A percentile compares a stretch with the other conserved stretches of the same genome.
Evolutionary conservation across 2,888 invertebrate genomes (phyloP).

Genomic region (Synergus itoensis): DNA sequence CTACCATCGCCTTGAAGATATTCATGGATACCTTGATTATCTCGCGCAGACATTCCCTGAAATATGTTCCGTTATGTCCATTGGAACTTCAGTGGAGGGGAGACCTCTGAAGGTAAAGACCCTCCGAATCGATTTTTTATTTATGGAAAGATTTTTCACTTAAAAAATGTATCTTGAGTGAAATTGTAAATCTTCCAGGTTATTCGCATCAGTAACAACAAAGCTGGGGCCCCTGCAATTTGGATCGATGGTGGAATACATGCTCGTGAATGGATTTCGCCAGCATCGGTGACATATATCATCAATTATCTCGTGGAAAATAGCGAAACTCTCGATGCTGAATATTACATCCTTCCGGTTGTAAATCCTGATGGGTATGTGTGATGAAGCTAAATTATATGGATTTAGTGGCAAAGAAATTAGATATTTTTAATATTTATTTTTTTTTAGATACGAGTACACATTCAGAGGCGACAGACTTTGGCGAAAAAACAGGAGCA

Average conservation of each 20-base stretch:
- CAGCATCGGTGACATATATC: conserved; percentile 88
- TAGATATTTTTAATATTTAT: conserved; percentile 15
- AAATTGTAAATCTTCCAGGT: conserved; percentile 58
- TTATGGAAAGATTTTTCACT: background rate
- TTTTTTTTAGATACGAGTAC: conserved; percentile 88
- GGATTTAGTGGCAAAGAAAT: background rate
- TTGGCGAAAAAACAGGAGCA: conserved; percentile 89
- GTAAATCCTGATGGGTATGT: conserved; percentile 87
- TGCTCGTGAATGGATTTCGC: conserved; percentile 94
- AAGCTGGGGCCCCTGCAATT: conserved; percentile 81
- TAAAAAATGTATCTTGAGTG: background rate
- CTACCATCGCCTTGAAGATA: conserved; percentile 85
- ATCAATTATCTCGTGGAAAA: conserved; percentile 86
- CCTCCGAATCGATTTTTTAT: background rate
- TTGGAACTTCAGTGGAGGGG: conserved; percentile 88
- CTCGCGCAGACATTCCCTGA: conserved; percentile 86
- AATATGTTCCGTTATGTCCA: conserved; percentile 85
- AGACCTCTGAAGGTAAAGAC: conserved; percentile 82
- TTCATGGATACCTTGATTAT: conserved; percentile 86
- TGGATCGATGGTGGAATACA: conserved; percentile 92
- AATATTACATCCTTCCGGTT: conserved; percentile 85
- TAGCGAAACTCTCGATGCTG: conserved; percentile 83
- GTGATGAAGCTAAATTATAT: too few species aligned
- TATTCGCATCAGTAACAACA: conserved; percentile 85
- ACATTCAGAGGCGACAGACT: conserved; percentile 89